Percentiles rank a stretch among this genome's conserved stretches.
Conservation (phyloP, 2,888 invertebrate species). For the Sinhomidia bicolor region DNA sequence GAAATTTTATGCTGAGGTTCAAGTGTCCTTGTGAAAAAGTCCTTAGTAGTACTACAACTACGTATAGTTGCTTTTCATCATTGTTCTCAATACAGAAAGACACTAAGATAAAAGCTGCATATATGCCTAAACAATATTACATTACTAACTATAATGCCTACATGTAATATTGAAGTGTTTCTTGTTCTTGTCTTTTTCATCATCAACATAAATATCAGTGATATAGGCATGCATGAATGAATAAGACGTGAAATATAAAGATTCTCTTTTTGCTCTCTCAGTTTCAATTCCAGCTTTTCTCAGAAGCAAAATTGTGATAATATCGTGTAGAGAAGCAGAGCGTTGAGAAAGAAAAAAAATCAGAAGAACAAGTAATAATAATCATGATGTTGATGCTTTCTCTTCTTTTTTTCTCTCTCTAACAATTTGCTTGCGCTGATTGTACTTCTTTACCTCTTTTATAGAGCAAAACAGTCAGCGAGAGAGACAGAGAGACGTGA, state of each 20-base stretch:
- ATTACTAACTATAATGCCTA: too few species aligned
- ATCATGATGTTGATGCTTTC: conserved; percentile 28
- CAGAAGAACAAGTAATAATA: conserved; percentile 46
- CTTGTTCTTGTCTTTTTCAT: conserved; percentile 20
- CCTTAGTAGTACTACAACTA: not conserved
- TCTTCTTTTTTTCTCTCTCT: not conserved
- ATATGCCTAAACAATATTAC: too few species aligned
- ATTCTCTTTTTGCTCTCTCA: not conserved
- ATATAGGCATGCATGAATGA: conserved; percentile 29
- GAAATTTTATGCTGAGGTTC: not conserved
- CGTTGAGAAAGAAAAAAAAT: too few species aligned
- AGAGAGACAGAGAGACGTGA: conserved; percentile 25
- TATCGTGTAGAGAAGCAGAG: too few species aligned
- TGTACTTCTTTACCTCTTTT: not conserved
- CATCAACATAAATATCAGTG: conserved; percentile 4
- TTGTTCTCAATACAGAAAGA: too few species aligned
- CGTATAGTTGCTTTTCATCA: not conserved
- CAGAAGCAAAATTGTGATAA: conserved; percentile 2
- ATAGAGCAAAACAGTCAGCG: not conserved
- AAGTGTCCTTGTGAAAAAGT: not conserved
- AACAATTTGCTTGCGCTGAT: not conserved
- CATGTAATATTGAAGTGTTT: not conserved
- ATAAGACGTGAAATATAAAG: conserved; percentile 36
- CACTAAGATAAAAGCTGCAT: too few species aligned
- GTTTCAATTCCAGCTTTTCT: conserved; percentile 6